Evolutionary conservation across 2,797 vertebrate species (phyloP).

Genomic region (Sebastes wilsoni): DNA sequence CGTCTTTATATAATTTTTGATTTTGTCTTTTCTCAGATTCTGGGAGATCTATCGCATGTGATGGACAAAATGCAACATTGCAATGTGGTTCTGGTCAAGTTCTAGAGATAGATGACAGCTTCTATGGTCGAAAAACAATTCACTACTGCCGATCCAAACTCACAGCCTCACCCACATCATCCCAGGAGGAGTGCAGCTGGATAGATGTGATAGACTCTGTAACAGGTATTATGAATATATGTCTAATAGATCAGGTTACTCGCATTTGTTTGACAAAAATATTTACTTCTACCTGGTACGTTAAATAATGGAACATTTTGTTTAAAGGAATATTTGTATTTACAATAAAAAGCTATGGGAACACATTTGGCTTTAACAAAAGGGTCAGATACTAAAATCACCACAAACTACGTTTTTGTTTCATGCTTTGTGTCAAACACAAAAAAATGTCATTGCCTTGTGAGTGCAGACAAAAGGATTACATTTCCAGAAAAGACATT

Average conservation of each 20-base stretch:
- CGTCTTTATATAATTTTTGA: background rate
- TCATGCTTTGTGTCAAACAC: conserved; percentile 17
- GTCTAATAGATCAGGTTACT: background rate
- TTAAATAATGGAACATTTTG: background rate
- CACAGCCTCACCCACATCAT: conserved; percentile 27
- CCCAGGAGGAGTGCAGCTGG: conserved; percentile 88
- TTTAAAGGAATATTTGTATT: background rate
- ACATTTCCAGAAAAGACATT: conserved; percentile 6
- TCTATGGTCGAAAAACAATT: conserved; percentile 88
- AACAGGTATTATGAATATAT: conserved; percentile 80
- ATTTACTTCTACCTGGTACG: background rate
- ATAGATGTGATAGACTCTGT: conserved; percentile 85
- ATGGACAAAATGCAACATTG: conserved; percentile 86
- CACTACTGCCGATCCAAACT: conserved; percentile 84
- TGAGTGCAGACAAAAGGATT: conserved; percentile 32
- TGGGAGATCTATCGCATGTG: conserved; percentile 85
- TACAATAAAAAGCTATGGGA: background rate
- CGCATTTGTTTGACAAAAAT: background rate
- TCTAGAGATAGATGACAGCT: conserved; percentile 86
- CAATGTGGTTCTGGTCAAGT: conserved; percentile 92
- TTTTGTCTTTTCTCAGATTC: conserved; percentile 75
- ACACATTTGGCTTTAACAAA: background rate
- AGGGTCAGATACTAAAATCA: background rate
- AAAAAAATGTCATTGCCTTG: conserved; percentile 24
- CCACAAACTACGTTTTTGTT: conserved; percentile 4